A percentile compares a stretch with the other conserved stretches of the same genome.
Conservation (phyloP, 1,140 invertebrate genomes). For the Antheraea pernyi region DNA sequence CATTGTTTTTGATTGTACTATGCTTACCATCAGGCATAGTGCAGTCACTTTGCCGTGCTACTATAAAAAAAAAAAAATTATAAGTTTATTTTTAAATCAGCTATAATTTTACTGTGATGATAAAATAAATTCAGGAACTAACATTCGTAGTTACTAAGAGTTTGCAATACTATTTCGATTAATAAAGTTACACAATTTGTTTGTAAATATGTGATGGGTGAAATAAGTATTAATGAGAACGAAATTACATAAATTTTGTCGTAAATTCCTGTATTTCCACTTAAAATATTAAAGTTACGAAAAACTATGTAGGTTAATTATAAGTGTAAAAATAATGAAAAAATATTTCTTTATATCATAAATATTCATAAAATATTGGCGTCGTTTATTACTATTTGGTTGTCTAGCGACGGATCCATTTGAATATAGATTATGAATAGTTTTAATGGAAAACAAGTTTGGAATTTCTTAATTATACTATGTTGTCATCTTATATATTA, state of each 20-base stretch:
- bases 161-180: no score
- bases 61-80: no score
- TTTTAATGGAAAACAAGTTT: neutral
- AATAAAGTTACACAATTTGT: neutral
- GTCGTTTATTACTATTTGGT: neutral
- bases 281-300: neutral
- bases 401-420: neutral
- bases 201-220: neutral
- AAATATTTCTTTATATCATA: neutral
- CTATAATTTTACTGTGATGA: no score
- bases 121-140: no score
- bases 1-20: no score
- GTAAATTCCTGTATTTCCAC: neutral
- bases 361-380: neutral
- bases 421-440: neutral
- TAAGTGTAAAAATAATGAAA: neutral
- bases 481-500: constrained; percentile 1
- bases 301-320: neutral
- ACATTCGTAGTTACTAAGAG: no score
- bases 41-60: no score
- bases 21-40: no score
- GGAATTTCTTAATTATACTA: neutral
- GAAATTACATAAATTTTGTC: neutral
- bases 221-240: neutral
- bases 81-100: no score